A percentile compares a stretch with the other conserved stretches of the same genome.
Evolutionary conservation across 2,797 vertebrate genomes (phyloP).

Genomic region (Glossophaga mutica): DNA sequence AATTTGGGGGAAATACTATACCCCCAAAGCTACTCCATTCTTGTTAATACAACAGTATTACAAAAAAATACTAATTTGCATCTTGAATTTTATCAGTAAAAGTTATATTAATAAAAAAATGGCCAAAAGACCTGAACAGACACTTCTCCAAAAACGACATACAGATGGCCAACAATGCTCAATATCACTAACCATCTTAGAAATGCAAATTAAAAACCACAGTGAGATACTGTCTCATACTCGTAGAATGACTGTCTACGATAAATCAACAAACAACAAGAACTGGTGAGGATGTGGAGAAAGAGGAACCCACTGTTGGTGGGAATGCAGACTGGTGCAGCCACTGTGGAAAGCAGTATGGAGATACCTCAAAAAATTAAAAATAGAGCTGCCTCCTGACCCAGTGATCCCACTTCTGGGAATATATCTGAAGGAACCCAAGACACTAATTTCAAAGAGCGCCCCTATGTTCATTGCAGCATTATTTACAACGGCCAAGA

Average conservation of each 20-base stretch:
- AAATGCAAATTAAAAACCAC: neutral
- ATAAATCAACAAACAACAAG: neutral
- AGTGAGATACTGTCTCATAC: neutral
- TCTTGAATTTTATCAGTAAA: neutral
- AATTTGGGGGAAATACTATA: neutral
- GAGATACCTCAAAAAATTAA: no score
- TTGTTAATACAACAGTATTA: neutral
- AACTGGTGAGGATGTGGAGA: neutral
- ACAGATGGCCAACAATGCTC: neutral
- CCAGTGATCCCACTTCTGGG: no score
- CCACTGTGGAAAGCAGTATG: no score
- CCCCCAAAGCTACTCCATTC: neutral
- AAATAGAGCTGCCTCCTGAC: no score
- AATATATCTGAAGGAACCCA: no score
- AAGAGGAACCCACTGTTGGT: no score
- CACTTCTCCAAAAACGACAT: neutral
- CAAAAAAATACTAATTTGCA: neutral
- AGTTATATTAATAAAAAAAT: neutral
- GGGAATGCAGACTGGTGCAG: no score
- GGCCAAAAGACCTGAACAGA: neutral
- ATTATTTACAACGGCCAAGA: no score
- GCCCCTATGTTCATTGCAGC: no score
- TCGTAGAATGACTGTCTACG: no score
- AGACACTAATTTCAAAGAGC: no score
- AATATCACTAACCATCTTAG: neutral